Evolutionary conservation across 2,113 vertebrate species (phyloP).

Genomic region (Anolis sagrei): DNA sequence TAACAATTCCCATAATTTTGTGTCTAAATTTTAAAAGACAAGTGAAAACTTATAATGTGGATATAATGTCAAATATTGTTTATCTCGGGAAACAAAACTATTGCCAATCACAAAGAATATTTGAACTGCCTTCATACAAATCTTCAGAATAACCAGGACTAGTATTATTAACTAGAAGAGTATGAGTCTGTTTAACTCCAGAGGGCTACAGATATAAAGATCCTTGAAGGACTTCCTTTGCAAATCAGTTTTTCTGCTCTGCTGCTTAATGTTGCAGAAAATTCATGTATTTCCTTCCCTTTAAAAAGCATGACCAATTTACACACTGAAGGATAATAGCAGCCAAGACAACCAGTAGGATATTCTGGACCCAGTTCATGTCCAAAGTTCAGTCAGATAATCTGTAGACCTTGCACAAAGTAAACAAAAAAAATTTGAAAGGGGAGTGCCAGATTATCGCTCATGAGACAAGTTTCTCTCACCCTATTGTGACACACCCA

Average conservation of each 20-base stretch:
- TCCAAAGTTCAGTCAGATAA: background rate
- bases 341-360: background rate
- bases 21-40: background rate
- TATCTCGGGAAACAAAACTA: conserved; percentile 38
- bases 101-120: conserved; percentile 4
- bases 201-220: background rate
- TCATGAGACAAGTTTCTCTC: background rate
- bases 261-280: background rate
- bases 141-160: conserved; percentile 35
- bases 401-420: background rate
- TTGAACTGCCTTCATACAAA: conserved; percentile 36
- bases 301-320: background rate
- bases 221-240: conserved; percentile 22
- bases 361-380: too few species aligned
- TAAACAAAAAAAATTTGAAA: too few species aligned
- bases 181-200: background rate
- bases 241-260: background rate
- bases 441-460: background rate
- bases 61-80: background rate
- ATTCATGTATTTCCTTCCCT: background rate
- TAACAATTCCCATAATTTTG: fast-evolving
- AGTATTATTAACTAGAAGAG: background rate
- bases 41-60: conserved; percentile 18
- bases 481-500: background rate
- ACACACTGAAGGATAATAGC: background rate